Base-by-base conservation (phyloP, 2,888 invertebrate species). In the Ypsolopha sequella region DNA sequence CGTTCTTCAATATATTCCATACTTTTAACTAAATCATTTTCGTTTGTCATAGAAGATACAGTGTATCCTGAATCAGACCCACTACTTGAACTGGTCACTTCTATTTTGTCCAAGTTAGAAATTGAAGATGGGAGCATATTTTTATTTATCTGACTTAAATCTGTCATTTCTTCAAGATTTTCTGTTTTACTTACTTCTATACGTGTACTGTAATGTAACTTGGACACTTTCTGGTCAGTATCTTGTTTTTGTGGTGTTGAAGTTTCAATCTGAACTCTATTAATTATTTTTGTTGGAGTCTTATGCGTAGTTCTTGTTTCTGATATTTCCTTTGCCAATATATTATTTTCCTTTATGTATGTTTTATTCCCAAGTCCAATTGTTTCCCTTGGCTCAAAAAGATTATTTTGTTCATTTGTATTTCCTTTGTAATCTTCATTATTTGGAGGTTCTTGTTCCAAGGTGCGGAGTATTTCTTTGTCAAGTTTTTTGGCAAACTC, bases 31-130 rank as follows among this genome's bases (percentile, higher is more conserved):
- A 36, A 1, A 24, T 41, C 43, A 13, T 50, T 43, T 35, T 50
- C 39, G 11, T 50, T 35, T 34, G 14, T 33, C 35, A 35, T 55
- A 39, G 66, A 68, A 9, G 73, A 76, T 36, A 68, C 77, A 36
- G 70, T 68, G 50, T 73, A 75, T 10, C 73, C 75, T 41, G 76
- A 78, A 60, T 78, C 76, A 41, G 80, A 76, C 36, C 63, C 68
- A 57, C 68, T 24, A 24, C 24, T 73, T 39, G 64, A 70, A 59
- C 73, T 76, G 3, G 57, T 57, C 56, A 65, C 64, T 52, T 75
- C 70, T 24, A 58, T 55, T 62, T 64, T 71, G 48, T 71, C 72
- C 33, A 50, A 35, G 43, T 43, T 41, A 10, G 24, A 24, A 24
- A 3, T 24, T 24, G 24, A 24, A 24, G 24, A 24, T 24, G 24